These are phyloP conservation scores for Chelonia mydas DNA, from an alignment of 2,797 vertebrate genomes.

Conservation along the genomic window DNA sequence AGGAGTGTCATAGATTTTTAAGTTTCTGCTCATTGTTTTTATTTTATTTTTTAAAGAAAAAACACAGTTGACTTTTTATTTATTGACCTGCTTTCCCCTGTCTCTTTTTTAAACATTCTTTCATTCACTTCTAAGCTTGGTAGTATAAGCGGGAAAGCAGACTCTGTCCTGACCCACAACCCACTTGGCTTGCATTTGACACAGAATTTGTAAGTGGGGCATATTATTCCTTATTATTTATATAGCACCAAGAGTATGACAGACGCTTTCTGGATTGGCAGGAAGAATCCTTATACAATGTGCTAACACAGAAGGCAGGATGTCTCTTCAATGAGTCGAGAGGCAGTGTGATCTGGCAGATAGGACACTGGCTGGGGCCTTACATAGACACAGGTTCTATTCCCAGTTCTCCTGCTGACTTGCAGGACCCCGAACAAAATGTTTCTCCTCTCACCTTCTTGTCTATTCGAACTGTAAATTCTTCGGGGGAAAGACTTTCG, in stretches of 20 bases:
- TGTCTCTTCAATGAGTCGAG: neutral
- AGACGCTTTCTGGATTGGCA: neutral
- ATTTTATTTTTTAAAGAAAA: conserved; percentile 20
- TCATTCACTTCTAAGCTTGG: neutral
- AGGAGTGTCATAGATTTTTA: conserved; percentile 36
- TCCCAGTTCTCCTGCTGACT: neutral
- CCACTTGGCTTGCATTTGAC: neutral
- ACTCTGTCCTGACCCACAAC: neutral
- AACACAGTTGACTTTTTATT: conserved; percentile 17
- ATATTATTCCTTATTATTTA: neutral
- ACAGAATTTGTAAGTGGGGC: neutral
- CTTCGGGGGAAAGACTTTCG: neutral
- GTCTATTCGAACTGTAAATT: neutral
- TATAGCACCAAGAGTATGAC: neutral
- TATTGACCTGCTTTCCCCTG: neutral
- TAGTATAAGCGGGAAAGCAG: neutral
- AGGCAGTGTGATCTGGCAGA: neutral
- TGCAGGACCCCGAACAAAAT: neutral
- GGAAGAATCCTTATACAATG: neutral
- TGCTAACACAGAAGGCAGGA: neutral
- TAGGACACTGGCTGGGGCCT: neutral
- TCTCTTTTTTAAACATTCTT: neutral
- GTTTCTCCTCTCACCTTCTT: neutral
- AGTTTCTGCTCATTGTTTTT: conserved; percentile 52
- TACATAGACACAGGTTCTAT: neutral